Percentiles rank a stretch among this genome's conserved stretches.
These are phyloP conservation scores for Dromiciops gliroides DNA, from an alignment of 2,113 vertebrate species.

Conservation along the genomic window DNA sequence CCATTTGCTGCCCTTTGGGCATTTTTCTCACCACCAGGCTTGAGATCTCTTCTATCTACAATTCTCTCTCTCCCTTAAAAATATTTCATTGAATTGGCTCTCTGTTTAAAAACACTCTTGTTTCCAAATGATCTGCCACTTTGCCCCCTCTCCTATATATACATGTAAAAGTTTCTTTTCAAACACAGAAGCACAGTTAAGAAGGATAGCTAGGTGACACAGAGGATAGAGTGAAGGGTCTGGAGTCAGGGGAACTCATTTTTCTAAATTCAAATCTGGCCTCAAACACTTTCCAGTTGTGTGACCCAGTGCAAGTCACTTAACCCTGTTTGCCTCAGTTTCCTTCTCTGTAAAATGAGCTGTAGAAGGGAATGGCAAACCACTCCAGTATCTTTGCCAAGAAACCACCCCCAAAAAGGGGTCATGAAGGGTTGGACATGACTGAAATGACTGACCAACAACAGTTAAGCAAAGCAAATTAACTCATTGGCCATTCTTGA, in stretches of 20 bases:
- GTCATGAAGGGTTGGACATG: not conserved
- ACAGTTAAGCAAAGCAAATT: not conserved
- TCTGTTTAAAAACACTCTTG: not conserved
- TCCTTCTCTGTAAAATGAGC: not conserved
- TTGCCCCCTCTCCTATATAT: not conserved
- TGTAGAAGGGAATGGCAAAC: not conserved
- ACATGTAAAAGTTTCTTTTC: not conserved
- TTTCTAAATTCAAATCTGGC: not conserved
- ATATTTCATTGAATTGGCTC: not conserved
- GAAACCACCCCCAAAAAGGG: not conserved
- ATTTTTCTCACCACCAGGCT: slow-evolving; percentile 5
- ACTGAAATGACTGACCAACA: not conserved
- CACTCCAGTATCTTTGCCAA: not conserved
- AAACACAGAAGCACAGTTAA: not conserved
- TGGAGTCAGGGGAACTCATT: not conserved
- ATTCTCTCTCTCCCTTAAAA: not conserved
- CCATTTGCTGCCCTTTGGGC: not conserved
- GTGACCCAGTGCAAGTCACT: not conserved
- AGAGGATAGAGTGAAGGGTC: not conserved
- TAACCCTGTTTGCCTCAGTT: not conserved
- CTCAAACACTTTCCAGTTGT: not conserved
- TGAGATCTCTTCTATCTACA: not conserved
- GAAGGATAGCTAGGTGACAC: not conserved
- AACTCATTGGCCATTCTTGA: not conserved
- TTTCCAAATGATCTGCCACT: not conserved